Base-by-base conservation (phyloP, 1,140 invertebrate species). In the Papilio xuthus region DNA sequence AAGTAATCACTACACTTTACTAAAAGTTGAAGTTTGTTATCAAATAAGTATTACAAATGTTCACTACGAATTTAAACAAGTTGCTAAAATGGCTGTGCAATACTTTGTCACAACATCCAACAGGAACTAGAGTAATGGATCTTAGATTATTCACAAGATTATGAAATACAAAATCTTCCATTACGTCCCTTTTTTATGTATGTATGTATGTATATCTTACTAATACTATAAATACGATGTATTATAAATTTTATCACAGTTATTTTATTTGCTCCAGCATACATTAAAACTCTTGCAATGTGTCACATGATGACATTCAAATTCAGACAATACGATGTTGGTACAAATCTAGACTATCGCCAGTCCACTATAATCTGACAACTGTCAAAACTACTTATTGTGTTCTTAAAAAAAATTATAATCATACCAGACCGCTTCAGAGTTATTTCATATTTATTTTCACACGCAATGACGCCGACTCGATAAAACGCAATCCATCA, bases 401-500 rank as follows among this genome's bases (percentile, higher is more conserved):
- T 37, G 32, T 37, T 37, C 32, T 37, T 37, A 37, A 37, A 60
- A 60, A 60, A 26, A 67, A 28, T 67, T 67, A 20, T 56, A 44
- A 42, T 60, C 2, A 15, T 32, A 67, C 60, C 13, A 67, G 26
- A 67, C 60, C 28, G 18, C 18, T 71, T 71, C 9, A 42, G 32
- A 69, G 32, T 41, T 42, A 71, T 42, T 71, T 71, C 41, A 41
- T 4, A 18, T 15, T 42, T 71, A 71, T 73, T 73, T 73, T 73
- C 71, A 73, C 71, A 73, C 71, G 71, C 37, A 56, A 50, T 60
- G 26, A 28, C 28, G 26, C 63, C 53, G 50, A 70, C 20, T 74
- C 47, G 41, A 50, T 67, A 67, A 44, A 69, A 20, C 41, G 47
- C 74, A 82, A 84, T 85, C 83, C 73, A 85, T 84, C 84, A 85